Base-by-base conservation (phyloP, 2,888 invertebrate species). In the Stenoptilia bipunctidactyla region DNA sequence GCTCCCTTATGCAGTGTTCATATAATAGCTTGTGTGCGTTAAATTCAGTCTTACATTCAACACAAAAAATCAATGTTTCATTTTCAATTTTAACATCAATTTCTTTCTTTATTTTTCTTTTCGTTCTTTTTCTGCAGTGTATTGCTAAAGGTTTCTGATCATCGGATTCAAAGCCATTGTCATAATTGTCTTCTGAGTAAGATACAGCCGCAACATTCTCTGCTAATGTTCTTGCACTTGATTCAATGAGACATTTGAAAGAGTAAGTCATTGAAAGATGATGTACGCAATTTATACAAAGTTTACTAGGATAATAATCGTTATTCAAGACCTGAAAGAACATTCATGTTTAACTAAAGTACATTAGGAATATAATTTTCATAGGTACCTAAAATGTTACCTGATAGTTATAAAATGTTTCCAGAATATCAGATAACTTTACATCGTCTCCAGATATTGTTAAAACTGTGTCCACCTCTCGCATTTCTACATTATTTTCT, bases 211-310 rank as follows among this genome's bases (percentile, higher is more conserved):
- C 3, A 5, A 20, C 3, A 20, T 46, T 59, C 37, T 68, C 66
- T 15, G 56, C 46, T 38, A 80, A 51, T 6, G 63, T 70, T 52
- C 61, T 71, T 13, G 64, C 52, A 51, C 63, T 77, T n/a, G 64
- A 52, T 44, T 82, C 72, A 49, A 83, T 70, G 2, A 83, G 66
- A 1, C 61, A 50, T 62, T 84, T 83, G 50, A 84, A 85, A 1
- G 83, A 79, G 53, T 80, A 75, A 15, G 82, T 80, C 25, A 80
- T 60, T 13, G 75, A 82, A 5, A 85, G 64, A 30, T 83, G 82
- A 45, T 77, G 73, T 15, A 77, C 70, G 52, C 84, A 85, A 45
- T 62, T 70, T 37, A 79, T 72, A 47, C 85, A 85, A 15, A 85
- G 58, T 33, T 64, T 68, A 34, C 70, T 63, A 12, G 83, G 80